Percentiles rank a stretch among this genome's conserved stretches.
Conservation (phyloP, 2,113 vertebrate genomes). For the Guaruba guarouba region DNA sequence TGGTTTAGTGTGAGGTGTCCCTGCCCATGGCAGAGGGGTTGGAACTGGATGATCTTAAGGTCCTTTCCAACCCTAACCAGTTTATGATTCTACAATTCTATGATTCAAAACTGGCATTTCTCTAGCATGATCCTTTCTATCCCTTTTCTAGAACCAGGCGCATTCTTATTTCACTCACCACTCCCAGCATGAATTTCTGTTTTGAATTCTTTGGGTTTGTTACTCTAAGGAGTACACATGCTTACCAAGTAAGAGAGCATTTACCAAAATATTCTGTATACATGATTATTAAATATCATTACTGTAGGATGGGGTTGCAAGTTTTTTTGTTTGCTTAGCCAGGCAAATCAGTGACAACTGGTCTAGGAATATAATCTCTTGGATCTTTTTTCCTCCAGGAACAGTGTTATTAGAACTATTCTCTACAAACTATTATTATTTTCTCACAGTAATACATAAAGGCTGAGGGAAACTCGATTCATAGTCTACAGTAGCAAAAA, state of each 20-base stretch:
- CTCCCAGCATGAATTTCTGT: not conserved
- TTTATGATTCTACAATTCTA: not conserved
- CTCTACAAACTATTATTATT: not conserved
- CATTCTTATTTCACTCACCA: not conserved
- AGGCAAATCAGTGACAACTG: not conserved
- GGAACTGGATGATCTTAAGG: too few relatives aligned
- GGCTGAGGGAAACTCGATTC: not conserved
- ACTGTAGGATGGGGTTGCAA: not conserved
- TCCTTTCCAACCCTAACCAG: not conserved
- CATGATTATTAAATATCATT: not conserved
- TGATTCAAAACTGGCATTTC: not conserved
- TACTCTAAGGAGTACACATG: not conserved
- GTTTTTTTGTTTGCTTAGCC: not conserved
- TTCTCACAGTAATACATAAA: not conserved
- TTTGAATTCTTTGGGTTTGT: not conserved
- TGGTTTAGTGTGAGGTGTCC: too few relatives aligned
- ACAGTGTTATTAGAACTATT: not conserved
- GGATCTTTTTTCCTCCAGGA: not conserved
- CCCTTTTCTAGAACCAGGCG: not conserved
- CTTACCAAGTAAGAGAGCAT: not conserved
- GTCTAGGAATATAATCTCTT: not conserved
- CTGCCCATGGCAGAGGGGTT: not conserved
- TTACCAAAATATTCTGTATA: not conserved
- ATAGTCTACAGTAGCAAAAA: not conserved
- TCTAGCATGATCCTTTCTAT: not conserved